These are phyloP conservation scores for Trachelipus rathkii DNA, from an alignment of 1,140 invertebrate species.

Conservation along the genomic window DNA sequence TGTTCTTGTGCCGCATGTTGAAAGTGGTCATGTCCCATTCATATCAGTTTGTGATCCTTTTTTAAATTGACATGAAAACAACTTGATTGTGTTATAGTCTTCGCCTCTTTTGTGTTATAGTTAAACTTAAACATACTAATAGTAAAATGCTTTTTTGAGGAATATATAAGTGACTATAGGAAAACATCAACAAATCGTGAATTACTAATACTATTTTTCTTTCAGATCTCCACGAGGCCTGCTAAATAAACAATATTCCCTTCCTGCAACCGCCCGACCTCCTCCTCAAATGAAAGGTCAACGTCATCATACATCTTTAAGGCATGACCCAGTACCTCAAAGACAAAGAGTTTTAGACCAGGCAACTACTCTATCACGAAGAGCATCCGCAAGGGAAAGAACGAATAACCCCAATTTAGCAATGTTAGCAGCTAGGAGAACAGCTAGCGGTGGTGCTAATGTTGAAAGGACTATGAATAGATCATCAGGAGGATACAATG, in stretches of 20 bases:
- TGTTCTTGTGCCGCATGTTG: constrained; percentile 3
- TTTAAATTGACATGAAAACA: constrained; percentile 1
- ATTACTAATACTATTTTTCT: neutral
- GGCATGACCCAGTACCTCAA: neutral
- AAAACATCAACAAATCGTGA: neutral
- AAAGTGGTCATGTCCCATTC: constrained; percentile 1
- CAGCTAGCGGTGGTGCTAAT: neutral
- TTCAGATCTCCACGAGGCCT: constrained; percentile 1
- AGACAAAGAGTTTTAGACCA: neutral
- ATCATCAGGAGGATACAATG: neutral
- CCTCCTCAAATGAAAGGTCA: neutral
- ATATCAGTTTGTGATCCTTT: neutral
- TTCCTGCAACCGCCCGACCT: neutral
- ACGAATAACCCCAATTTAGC: neutral
- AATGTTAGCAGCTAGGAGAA: neutral
- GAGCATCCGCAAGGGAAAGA: neutral
- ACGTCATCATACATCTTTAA: neutral
- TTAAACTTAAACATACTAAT: neutral
- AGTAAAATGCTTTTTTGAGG: neutral
- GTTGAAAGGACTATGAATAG: neutral
- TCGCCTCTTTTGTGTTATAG: neutral
- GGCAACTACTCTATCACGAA: neutral
- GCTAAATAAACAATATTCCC: neutral
- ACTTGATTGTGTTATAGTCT: neutral
- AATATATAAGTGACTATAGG: neutral